Evolutionary conservation across 2,113 vertebrate species (phyloP).

Genomic region (Eublepharis macularius): DNA sequence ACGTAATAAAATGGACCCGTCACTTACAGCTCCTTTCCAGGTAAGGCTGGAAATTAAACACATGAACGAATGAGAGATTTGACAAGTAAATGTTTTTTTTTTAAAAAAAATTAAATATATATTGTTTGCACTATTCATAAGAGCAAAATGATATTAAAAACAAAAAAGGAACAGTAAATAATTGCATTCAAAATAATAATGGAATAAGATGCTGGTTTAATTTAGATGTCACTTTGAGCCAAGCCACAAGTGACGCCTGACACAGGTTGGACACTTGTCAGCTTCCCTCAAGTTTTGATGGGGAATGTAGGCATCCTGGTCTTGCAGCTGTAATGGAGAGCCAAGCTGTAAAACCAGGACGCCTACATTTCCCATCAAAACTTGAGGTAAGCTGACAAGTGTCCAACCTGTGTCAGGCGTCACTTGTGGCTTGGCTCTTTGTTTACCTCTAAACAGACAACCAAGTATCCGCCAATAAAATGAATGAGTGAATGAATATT

Average conservation of each 20-base stretch:
- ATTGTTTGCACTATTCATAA: not conserved
- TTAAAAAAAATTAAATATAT: not conserved
- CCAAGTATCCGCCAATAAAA: not conserved
- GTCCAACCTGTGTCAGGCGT: too few relatives aligned
- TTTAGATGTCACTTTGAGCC: not conserved
- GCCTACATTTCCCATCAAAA: too few relatives aligned
- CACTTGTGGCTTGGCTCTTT: too few relatives aligned
- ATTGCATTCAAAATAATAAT: not conserved
- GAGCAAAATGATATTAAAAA: not conserved
- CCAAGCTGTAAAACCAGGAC: too few relatives aligned
- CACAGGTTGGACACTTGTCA: too few relatives aligned
- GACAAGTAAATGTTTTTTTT: not conserved
- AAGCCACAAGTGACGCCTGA: too few relatives aligned
- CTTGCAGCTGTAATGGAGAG: too few relatives aligned
- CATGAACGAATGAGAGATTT: not conserved
- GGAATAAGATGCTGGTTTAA: slow-evolving; percentile 7
- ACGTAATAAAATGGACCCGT: not conserved
- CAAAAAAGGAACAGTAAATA: slow-evolving; percentile 1
- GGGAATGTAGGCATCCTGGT: too few relatives aligned
- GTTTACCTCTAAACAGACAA: not conserved
- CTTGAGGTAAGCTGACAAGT: too few relatives aligned
- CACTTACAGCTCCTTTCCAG: not conserved
- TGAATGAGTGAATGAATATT: not conserved
- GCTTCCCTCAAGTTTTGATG: too few relatives aligned
- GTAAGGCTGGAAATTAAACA: not conserved